Conservation (phyloP, 2,888 invertebrate genomes). For the Drosophila melanosoma region DNA sequence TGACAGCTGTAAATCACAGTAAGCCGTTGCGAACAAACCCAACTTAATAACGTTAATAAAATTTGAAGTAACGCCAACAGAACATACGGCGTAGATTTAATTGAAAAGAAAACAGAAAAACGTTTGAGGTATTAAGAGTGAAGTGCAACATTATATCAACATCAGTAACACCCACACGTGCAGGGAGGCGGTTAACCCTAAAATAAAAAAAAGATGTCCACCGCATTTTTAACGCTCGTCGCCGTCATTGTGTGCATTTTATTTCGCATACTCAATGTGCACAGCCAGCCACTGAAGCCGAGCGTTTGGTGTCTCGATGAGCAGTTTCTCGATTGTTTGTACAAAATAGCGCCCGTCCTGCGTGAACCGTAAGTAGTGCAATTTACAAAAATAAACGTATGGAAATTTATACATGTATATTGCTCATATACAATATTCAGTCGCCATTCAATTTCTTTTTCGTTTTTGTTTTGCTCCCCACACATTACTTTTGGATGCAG, state of each 20-base stretch:
- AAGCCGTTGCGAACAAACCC: slow-evolving; percentile 21
- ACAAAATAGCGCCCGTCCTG: slow-evolving; percentile 92
- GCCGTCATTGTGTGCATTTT: slow-evolving; percentile 93
- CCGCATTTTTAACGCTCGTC: slow-evolving; percentile 91
- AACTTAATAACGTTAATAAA: slow-evolving; percentile 1
- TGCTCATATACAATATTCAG: slow-evolving; percentile 14
- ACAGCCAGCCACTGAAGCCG: slow-evolving; percentile 92
- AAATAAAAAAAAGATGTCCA: slow-evolving; percentile 88
- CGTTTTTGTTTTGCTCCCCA: slow-evolving; percentile 32
- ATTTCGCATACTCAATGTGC: slow-evolving; percentile 93
- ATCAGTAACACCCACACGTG: slow-evolving; percentile 40
- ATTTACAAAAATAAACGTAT: neutral
- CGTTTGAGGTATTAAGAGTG: slow-evolving; percentile 1
- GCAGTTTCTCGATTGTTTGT: slow-evolving; percentile 90
- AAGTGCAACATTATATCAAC: slow-evolving; percentile 25
- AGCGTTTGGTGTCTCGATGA: slow-evolving; percentile 91
- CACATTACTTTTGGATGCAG: slow-evolving; percentile 12
- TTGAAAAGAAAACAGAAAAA: slow-evolving; percentile 1
- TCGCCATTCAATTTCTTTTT: slow-evolving; percentile 11
- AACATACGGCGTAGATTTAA: neutral
- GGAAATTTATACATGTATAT: neutral
- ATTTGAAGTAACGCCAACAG: neutral
- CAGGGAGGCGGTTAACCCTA: neutral
- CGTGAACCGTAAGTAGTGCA: slow-evolving; percentile 91
- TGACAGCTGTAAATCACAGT: slow-evolving; percentile 33